Percentiles rank a stretch among this genome's conserved stretches.
phyloP scores from a whole-genome alignment of 2,888 invertebrate genomes.

The Rutpela maculata region DNA sequence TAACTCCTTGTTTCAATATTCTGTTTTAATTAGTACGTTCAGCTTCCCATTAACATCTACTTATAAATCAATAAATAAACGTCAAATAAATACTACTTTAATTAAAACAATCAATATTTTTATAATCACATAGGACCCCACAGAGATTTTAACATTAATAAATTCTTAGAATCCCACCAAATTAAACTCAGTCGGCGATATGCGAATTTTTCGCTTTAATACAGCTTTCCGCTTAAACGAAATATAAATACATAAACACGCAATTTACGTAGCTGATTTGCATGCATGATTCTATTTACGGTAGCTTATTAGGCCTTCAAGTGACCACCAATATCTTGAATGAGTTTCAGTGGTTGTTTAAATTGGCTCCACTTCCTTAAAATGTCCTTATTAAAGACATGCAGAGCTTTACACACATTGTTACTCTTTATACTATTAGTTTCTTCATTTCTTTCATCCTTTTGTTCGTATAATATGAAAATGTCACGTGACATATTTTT shows the following conservation, averaged over 20 bases:
- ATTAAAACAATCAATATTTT: slow-evolving; percentile 17
- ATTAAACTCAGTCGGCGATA: slow-evolving; percentile 10
- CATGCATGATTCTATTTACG: slow-evolving; percentile 15
- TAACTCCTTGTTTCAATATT: slow-evolving; percentile 9
- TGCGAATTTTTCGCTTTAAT: slow-evolving; percentile 10
- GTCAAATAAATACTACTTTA: slow-evolving; percentile 13
- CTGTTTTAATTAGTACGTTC: background rate
- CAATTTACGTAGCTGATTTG: slow-evolving; percentile 21
- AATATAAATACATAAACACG: slow-evolving; percentile 2
- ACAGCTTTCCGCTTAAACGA: background rate
- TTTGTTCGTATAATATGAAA: background rate
- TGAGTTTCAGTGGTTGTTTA: slow-evolving; percentile 16
- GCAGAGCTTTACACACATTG: background rate
- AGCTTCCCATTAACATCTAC: slow-evolving; percentile 15
- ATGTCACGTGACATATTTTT: slow-evolving; percentile 1
- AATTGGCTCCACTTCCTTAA: slow-evolving; percentile 15
- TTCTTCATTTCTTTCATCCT: background rate
- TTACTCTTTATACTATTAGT: background rate
- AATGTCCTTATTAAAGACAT: background rate
- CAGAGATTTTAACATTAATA: background rate
- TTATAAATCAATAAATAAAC: slow-evolving; percentile 20
- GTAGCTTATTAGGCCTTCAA: slow-evolving; percentile 10
- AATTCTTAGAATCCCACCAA: background rate
- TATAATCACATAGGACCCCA: background rate
- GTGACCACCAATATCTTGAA: slow-evolving; percentile 1